Evolutionary conservation across 2,888 invertebrate genomes (phyloP).

Genomic region (Lamellibrachia satsuma): DNA sequence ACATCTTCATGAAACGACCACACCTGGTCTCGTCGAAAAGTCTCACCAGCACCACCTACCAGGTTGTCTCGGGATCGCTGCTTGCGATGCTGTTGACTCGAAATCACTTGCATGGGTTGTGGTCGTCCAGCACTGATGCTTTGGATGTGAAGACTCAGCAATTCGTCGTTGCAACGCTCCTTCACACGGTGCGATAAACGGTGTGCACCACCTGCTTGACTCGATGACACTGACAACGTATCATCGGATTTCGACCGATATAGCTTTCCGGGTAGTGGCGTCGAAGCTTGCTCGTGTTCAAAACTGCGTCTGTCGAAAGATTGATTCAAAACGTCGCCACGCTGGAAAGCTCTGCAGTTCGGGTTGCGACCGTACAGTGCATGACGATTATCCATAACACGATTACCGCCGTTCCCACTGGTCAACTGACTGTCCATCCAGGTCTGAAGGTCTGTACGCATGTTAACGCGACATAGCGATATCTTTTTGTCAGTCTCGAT

Average conservation of each 20-base stretch:
- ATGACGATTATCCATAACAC: constrained; percentile 24
- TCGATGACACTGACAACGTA: constrained; percentile 38
- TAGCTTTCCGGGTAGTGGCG: constrained; percentile 30
- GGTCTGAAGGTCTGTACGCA: constrained; percentile 55
- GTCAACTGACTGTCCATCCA: constrained; percentile 53
- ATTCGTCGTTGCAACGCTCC: constrained; percentile 19
- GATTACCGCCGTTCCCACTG: not conserved
- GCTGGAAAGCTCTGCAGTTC: constrained; percentile 14
- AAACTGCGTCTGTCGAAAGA: constrained; percentile 29
- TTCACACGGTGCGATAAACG: not conserved
- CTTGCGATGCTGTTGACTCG: not conserved
- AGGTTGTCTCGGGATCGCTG: not conserved
- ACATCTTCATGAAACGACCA: not conserved
- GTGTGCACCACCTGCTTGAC: constrained; percentile 29
- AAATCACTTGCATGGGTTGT: not conserved
- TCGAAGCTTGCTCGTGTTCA: not conserved
- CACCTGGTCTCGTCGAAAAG: not conserved
- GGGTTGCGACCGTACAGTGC: constrained; percentile 31
- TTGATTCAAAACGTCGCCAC: not conserved
- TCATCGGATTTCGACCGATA: constrained; percentile 42
- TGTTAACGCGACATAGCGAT: constrained; percentile 44
- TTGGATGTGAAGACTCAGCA: constrained; percentile 17
- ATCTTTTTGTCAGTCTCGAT: constrained; percentile 67
- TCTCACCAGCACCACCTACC: not conserved
- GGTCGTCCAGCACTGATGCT: not conserved